Evolutionary conservation across 2,888 invertebrate species (phyloP), one percentile per base, ranked within the genome.

Genomic region (Strigamia transsilvanica): DNA sequence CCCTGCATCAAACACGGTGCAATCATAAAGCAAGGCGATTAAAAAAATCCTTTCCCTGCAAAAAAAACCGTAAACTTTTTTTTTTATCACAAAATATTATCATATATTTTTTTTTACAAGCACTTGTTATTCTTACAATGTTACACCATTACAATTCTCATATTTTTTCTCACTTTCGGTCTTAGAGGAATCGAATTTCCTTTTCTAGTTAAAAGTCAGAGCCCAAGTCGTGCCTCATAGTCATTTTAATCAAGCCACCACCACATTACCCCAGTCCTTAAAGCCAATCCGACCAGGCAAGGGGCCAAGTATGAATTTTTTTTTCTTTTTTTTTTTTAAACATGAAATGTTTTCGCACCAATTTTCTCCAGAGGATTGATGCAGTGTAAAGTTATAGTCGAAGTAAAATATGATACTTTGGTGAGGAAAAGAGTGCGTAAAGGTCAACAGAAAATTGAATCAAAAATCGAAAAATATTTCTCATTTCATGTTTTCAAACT

Each of bases 191-290:
- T 73, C 73, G 73, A 73, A 32, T 73, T 73, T 73, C 73, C 32
- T n/a, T 27, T 73, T 32, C 73, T 73, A 73, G 73, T 73, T 73
- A 73, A 73, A 73, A 73, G 73, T 73, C 73, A 73, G 73, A 73
- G 27, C 73, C 73, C 23, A 32, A 73, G 73, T 73, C 73, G 73
- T 73, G 73, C 73, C 73, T 73, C 27, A 23, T 32, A 73, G 73
- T 27, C 73, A 73, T 73, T 73, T 73, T 73, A 73, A 73, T 73
- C 73, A 73, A 73, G 27, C 73, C 73, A 23, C 61, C 23, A 66
- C 21, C 46, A 46, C 15, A 46, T n/a, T 46, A 13, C 18, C 4
- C 15, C 56, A n/a, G 3, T n/a, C 56, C n/a, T 18, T 56, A n/a
- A n/a, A 38, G 38, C 56, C 56, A 15, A n/a, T 27, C 73, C 73